Conservation (phyloP, 2,888 invertebrate genomes). For the Callyntrura sp. region DNA sequence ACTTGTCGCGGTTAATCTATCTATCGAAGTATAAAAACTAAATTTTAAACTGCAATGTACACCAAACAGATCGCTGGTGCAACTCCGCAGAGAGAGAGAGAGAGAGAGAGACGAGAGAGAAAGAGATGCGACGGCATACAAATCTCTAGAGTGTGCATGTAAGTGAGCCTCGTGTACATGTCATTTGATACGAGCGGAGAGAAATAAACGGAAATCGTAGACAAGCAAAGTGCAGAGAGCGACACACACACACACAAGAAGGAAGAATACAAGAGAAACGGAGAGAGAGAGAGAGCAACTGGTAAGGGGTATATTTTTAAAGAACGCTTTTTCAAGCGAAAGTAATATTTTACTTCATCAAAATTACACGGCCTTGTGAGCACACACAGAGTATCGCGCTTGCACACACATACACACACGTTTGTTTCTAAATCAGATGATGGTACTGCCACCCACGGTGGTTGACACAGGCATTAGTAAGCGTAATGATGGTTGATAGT, state of each 20-base stretch:
- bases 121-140: too few species aligned
- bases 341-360: conserved; percentile 73
- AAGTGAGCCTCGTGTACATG: conserved; percentile 10
- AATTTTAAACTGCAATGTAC: conserved; percentile 37
- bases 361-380: conserved; percentile 71
- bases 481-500: conserved; percentile 50
- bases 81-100: too few species aligned
- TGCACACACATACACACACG: not conserved
- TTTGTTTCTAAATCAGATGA: conserved; percentile 61
- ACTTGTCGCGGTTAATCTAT: conserved; percentile 46
- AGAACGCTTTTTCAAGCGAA: conserved; percentile 50
- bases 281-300: conserved; percentile 47
- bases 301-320: conserved; percentile 30
- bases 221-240: not conserved
- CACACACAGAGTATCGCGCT: not conserved
- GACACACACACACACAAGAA: conserved; percentile 9
- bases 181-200: conserved; percentile 41
- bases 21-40: conserved; percentile 34
- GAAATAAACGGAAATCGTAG: conserved; percentile 51
- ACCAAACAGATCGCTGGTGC: not conserved
- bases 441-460: conserved; percentile 72
- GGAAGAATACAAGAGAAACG: not conserved
- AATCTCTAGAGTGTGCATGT: not conserved
- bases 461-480: conserved; percentile 62
- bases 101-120: too few species aligned